Evolutionary conservation across 2,888 invertebrate genomes (phyloP), one percentile per base, ranked within the genome.

Genomic region (Aleiodes leptofemur): DNA sequence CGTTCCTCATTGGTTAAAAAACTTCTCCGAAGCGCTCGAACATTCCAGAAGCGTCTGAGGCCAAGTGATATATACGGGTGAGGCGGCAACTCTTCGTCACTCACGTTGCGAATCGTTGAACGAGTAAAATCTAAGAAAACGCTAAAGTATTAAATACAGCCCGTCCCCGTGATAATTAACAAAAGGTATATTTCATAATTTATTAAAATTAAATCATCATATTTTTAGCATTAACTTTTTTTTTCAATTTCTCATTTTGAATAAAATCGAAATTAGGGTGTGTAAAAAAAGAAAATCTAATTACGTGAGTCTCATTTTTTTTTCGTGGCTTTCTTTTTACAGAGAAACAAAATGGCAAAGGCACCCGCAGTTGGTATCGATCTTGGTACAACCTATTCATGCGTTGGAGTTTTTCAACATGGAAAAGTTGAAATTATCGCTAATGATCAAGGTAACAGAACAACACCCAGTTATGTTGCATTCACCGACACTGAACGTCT

Each of bases 361-460:
- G 94, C 95, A 93, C 96, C 96, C 88, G 96, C 96, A 90, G 94
- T 97, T 88, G 98, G 98, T 93, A 98, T 98, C 91, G 98, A 98
- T 92, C 93, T 98, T 91, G 98, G 98, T 83, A 98, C 97, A 83
- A 98, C 97, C 80, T 98, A 97, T 91, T 97, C 97, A 73, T 97
- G 96, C 88, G 97, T 97, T 82, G 97, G 96, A 85, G 97, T 97
- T 81, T 97, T 96, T 93, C 91, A 92, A 85, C 93, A 94, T 82
- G 94, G 95, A 74, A 94, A 94, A 85, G 94, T 95, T 85, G 94
- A 95, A 87, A 94, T 95, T 87, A 94, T 95, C 80, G 92, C 92
- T 80, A 93, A 93, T 79, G 92, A 92, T 80, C 92, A 92, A 83
- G 92, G 92, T 50, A 92, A 92, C 80, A 86, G 92, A 68, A 92